phyloP scores from a whole-genome alignment of 1,140 invertebrate species.

The Holotrichia oblita region DNA sequence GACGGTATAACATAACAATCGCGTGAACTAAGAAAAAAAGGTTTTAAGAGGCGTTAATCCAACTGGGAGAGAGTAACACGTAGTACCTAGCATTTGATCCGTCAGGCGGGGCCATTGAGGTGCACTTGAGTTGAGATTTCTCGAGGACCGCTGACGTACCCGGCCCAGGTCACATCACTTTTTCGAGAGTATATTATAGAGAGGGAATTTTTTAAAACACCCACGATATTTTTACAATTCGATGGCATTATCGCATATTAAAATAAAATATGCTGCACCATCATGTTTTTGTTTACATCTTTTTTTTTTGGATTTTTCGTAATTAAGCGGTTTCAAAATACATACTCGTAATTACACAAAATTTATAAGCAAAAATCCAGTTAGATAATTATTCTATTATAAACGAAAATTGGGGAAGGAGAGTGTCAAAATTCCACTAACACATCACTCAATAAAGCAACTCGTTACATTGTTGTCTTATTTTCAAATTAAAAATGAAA shows the following conservation, averaged over 20 bases:
- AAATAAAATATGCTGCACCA: neutral
- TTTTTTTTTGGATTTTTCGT: no score
- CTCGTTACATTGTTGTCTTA: neutral
- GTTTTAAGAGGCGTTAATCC: slow-evolving; percentile 42
- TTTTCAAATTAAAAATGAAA: slow-evolving; percentile 7
- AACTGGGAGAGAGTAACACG: slow-evolving; percentile 18
- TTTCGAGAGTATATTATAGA: neutral
- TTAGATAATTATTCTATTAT: no score
- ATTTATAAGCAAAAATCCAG: no score
- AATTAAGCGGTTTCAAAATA: no score
- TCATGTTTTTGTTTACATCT: no score
- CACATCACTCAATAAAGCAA: neutral
- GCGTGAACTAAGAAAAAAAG: slow-evolving; percentile 12
- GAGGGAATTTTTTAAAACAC: slow-evolving; percentile 25
- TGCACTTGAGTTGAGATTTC: slow-evolving; percentile 40
- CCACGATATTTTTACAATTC: slow-evolving; percentile 23
- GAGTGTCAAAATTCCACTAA: no score
- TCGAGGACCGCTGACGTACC: slow-evolving; percentile 42
- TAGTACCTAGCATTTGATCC: slow-evolving; percentile 41
- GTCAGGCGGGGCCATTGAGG: slow-evolving; percentile 40
- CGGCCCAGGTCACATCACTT: slow-evolving; percentile 37
- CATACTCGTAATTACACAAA: no score
- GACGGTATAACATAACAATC: slow-evolving; percentile 18
- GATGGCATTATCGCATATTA: neutral
- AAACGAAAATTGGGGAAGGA: no score